Base-by-base conservation (phyloP, 2,888 invertebrate species). In the Standfussiana lucernea region DNA sequence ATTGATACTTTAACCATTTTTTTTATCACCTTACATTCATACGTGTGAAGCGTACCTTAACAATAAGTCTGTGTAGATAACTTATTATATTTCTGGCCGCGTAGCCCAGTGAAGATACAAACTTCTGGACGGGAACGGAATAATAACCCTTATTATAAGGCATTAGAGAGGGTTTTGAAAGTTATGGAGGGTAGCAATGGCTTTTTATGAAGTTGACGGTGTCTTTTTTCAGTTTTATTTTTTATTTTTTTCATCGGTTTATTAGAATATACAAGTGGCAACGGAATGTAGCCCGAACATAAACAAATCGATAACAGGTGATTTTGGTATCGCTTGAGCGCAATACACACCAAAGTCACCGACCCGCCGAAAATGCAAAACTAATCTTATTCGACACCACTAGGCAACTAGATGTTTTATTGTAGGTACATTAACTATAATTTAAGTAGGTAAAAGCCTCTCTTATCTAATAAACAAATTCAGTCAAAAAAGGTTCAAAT, bases 81-180 rank as follows among this genome's bases (percentile, higher is more conserved):
- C 65, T 73, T 75, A 76, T 79, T 86, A 83, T 61, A 79, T 84
- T 85, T 79, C 84, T 47, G 11, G 7, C n/a, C 67, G 37, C 76
- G 86, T 86, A 64, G 37, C 13, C 45, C 56, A 35, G 35, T 61
- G 67, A 71, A 86, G 66, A 77, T 80, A 83, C 80, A 75, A 83
- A 83, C 65, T 85, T 80, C 24, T 53, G 69, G 56, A 83, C 72
- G 79, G 56, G 61, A 1, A 59, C 56, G 13, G 79, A 84, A 79
- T 79, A 79, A 68, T 80, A 86, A 83, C 47, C n/a, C 13, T 21
- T 64, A 56, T 75, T 68, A 71, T 76, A 62, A 75, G 64, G 75
- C 37, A 80, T 73, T 77, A 76, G 53, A 74, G 65, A 76, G 40
- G 79, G 67, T 79, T 84, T 66, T 70, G 53, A 72, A 86, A 84